A percentile compares a stretch with the other conserved stretches of the same genome.
These are phyloP conservation scores for Sinocyclocheilus grahami DNA, from an alignment of 2,113 vertebrate genomes.

Conservation along the genomic window DNA sequence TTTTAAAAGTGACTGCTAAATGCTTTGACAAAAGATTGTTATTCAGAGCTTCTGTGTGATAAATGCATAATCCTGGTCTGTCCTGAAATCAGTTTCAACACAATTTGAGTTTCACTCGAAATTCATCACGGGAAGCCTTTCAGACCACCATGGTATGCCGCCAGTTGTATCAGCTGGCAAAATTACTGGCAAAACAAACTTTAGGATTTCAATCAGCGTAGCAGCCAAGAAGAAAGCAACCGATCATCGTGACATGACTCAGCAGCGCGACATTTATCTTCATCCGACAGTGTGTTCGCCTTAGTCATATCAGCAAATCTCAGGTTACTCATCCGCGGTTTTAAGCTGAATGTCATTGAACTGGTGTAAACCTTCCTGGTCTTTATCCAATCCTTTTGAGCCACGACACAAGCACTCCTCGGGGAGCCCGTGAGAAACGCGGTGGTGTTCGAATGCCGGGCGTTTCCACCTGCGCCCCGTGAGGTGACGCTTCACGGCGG, in stretches of 20 bases:
- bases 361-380: constrained; percentile 38
- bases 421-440: constrained; percentile 42
- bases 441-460: constrained; percentile 39
- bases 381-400: constrained; percentile 38
- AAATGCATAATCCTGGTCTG: neutral
- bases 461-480: constrained; percentile 40
- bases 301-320: constrained; percentile 35
- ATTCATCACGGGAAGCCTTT: neutral
- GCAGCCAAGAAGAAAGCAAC: neutral
- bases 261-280: neutral
- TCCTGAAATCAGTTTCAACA: neutral
- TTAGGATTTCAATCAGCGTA: neutral
- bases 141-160: neutral
- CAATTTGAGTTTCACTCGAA: neutral
- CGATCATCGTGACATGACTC: neutral
- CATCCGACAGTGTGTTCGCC: neutral
- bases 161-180: neutral
- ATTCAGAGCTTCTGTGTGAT: neutral
- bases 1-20: neutral
- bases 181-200: constrained; percentile 1
- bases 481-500: constrained; percentile 58
- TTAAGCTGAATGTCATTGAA: constrained; percentile 48
- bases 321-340: constrained; percentile 30
- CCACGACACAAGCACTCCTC: constrained; percentile 5
- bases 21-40: neutral